Evolutionary conservation across 2,113 vertebrate species (phyloP).

Genomic region (Lynx canadensis): DNA sequence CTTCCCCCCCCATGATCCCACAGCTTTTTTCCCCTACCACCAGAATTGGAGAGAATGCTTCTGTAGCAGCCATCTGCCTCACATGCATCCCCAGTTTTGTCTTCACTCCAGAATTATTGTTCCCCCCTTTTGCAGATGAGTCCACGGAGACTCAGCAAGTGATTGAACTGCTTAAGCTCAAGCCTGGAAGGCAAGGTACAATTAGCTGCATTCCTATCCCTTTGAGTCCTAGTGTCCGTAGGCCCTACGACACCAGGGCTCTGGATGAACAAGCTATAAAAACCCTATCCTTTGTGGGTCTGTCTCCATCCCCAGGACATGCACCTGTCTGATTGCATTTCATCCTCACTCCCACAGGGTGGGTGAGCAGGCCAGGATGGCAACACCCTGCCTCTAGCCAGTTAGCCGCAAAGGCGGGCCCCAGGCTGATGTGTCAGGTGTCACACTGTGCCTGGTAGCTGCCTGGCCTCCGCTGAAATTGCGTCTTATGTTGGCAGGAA

Average conservation of each 20-base stretch:
- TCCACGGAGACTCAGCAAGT: slow-evolving; percentile 14
- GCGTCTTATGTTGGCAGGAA: slow-evolving; percentile 85
- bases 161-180: not conserved
- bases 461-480: slow-evolving; percentile 49
- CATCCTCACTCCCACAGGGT: not conserved
- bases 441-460: slow-evolving; percentile 1
- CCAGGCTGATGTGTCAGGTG: not conserved
- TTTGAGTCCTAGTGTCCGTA: not conserved
- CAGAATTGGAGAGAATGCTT: not conserved
- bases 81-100: not conserved
- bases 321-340: not conserved
- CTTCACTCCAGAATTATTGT: not conserved
- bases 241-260: not conserved
- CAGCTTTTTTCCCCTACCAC: not conserved
- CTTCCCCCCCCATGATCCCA: not conserved
- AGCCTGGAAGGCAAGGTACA: not conserved
- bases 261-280: not conserved
- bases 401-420: not conserved
- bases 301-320: not conserved
- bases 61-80: not conserved
- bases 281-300: not conserved
- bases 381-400: not conserved
- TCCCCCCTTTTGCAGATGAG: not conserved
- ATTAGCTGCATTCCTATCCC: not conserved
- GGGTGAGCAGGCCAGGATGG: not conserved